Percentiles rank a stretch among this genome's conserved stretches.
Conservation (phyloP, 2,113 vertebrate species). For the Taxidea taxus region DNA sequence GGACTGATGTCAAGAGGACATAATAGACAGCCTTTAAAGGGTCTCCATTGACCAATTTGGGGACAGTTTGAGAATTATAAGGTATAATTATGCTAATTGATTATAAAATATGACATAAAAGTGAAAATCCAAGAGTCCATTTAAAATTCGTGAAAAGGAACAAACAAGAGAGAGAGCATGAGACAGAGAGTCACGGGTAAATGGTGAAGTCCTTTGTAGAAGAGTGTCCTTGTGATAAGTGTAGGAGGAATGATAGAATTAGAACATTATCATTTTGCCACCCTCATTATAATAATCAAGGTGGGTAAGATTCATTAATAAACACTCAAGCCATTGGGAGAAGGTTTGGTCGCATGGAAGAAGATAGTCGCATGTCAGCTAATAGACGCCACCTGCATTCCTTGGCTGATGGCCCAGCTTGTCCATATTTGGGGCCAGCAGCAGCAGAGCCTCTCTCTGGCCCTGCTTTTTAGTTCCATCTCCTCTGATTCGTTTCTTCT, state of each 20-base stretch:
- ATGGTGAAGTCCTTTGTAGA: background rate
- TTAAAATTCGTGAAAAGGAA: background rate
- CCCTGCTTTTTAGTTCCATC: background rate
- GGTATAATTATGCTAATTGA: background rate
- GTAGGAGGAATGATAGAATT: background rate
- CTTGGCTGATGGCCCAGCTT: background rate
- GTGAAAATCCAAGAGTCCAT: background rate
- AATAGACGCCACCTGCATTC: accelerated
- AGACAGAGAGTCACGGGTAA: background rate
- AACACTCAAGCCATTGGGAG: background rate
- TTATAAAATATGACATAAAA: background rate
- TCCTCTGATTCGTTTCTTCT: background rate
- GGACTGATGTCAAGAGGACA: background rate
- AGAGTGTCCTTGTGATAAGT: background rate
- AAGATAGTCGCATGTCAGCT: background rate
- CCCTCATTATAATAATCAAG: background rate
- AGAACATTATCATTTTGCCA: background rate
- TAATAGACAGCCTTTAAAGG: background rate
- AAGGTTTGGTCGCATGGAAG: too few relatives aligned
- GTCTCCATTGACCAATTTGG: background rate
- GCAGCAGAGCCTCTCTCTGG: background rate
- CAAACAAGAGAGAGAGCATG: too few relatives aligned
- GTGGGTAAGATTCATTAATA: background rate
- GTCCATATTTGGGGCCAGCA: background rate
- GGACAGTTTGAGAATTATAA: background rate